phyloP scores from a whole-genome alignment of 2,888 invertebrate genomes.

The Megaustenia siamemsis region DNA sequence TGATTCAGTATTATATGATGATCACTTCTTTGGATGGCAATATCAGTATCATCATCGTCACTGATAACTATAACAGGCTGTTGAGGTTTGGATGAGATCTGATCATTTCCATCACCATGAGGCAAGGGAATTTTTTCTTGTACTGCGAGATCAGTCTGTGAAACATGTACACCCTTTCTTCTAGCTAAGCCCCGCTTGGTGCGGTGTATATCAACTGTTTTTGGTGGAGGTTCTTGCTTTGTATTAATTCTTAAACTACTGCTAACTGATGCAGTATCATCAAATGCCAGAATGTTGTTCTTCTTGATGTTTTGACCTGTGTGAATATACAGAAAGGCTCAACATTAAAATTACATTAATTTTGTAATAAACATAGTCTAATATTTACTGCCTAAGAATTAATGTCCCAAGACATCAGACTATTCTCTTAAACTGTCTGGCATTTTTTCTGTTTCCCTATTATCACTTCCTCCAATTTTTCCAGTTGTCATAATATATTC shows the following conservation, averaged over 20 bases:
- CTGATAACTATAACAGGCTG: background rate
- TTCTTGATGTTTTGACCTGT: background rate
- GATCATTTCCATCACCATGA: background rate
- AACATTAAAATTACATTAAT: background rate
- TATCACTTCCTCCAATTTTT: too few relatives aligned
- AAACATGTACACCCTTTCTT: background rate
- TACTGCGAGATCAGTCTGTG: background rate
- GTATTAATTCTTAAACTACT: background rate
- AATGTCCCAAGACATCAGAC: too few relatives aligned
- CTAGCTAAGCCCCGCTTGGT: slow-evolving; percentile 19
- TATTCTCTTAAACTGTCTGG: too few relatives aligned
- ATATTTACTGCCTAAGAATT: background rate
- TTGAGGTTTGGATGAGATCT: background rate
- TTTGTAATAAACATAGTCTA: too few relatives aligned
- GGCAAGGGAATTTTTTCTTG: background rate
- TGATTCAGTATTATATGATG: background rate
- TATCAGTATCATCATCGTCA: background rate
- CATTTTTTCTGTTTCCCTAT: too few relatives aligned
- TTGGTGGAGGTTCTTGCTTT: background rate
- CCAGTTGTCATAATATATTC: too few relatives aligned
- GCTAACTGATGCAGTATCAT: background rate
- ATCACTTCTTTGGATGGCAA: background rate
- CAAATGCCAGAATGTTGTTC: background rate
- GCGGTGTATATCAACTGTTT: background rate
- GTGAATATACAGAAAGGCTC: background rate